A percentile compares a stretch with the other conserved stretches of the same genome.
phyloP scores from a whole-genome alignment of 2,797 vertebrate species.

The Galago senegalensis region DNA sequence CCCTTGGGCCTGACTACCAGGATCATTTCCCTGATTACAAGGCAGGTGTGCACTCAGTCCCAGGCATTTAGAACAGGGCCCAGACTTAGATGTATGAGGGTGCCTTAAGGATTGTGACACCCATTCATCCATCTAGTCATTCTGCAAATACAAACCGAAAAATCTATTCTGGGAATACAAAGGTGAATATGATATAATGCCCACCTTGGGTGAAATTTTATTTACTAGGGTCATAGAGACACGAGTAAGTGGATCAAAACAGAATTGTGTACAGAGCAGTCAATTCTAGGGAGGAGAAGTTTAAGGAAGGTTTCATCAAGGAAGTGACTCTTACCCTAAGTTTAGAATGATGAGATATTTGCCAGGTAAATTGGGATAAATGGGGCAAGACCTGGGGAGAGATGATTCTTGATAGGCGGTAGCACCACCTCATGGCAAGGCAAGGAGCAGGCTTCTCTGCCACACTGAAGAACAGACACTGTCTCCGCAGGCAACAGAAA shows the following conservation, averaged over 20 bases:
- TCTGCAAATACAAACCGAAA: conserved; percentile 25
- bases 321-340: background rate
- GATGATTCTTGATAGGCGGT: background rate
- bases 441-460: background rate
- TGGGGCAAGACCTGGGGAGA: background rate
- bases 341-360: background rate
- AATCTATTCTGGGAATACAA: background rate
- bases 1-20: background rate
- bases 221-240: background rate
- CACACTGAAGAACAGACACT: background rate
- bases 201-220: background rate
- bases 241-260: background rate
- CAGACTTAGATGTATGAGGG: background rate
- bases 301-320: background rate
- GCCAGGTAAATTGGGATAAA: background rate
- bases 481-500: background rate
- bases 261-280: background rate
- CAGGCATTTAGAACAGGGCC: background rate
- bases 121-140: background rate
- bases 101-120: background rate
- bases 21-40: background rate
- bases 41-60: background rate
- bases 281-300: background rate
- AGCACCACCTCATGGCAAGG: background rate
- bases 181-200: background rate